phyloP scores from a whole-genome alignment of 2,888 invertebrate genomes.

The Drosophila quasianomalipes region DNA sequence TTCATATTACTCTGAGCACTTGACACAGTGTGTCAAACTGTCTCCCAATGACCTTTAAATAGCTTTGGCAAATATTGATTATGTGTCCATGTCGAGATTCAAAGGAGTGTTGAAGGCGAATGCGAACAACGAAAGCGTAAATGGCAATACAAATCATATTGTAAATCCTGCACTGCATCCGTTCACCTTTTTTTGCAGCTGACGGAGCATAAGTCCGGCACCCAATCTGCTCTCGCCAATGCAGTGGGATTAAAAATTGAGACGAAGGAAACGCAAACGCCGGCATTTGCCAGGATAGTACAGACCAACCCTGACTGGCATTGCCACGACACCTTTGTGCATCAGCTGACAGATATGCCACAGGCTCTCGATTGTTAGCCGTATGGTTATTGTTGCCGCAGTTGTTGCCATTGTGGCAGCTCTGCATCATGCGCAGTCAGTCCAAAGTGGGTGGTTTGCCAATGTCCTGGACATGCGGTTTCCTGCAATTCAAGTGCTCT shows the following conservation, averaged over 20 bases:
- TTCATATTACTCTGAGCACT: conserved; percentile 34
- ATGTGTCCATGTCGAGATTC: conserved; percentile 16
- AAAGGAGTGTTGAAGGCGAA: background rate
- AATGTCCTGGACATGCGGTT: conserved; percentile 58
- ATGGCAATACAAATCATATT: conserved; percentile 43
- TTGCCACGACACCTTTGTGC: conserved; percentile 33
- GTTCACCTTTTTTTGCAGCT: conserved; percentile 60
- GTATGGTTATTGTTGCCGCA: conserved; percentile 30
- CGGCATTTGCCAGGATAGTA: conserved; percentile 49
- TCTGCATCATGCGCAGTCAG: conserved; percentile 49
- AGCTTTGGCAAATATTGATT: conserved; percentile 71
- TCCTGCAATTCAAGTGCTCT: conserved; percentile 50
- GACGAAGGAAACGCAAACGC: conserved; percentile 55
- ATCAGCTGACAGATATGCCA: conserved; percentile 45
- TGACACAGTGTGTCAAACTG: conserved; percentile 39
- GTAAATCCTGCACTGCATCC: conserved; percentile 46
- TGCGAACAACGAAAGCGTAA: conserved; percentile 13
- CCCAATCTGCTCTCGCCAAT: conserved; percentile 11
- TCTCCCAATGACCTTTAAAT: conserved; percentile 53
- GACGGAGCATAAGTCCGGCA: conserved; percentile 51
- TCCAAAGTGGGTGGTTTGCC: conserved; percentile 47
- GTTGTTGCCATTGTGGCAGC: conserved; percentile 13
- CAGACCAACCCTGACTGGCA: conserved; percentile 7
- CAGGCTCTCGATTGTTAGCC: conserved; percentile 65
- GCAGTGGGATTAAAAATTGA: conserved; percentile 63